Evolutionary conservation across 2,888 invertebrate species (phyloP), one percentile per base, ranked within the genome.

Genomic region (Cybosia mesomella): DNA sequence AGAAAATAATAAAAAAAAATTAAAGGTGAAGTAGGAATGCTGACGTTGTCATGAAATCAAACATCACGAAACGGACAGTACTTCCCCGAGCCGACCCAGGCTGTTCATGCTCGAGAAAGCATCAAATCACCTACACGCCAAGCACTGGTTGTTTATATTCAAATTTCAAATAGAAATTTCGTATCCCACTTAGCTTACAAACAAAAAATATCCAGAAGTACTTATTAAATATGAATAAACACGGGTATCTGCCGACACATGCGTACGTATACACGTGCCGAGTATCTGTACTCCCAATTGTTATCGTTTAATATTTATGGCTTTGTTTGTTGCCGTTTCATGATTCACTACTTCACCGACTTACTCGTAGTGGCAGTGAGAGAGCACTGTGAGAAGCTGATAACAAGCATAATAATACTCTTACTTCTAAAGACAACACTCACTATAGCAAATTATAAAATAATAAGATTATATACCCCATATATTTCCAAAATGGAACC

Each of bases 281-380:
- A 28, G 5, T 28, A 11, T 10, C 36, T 2, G 39, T 5, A 15
- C 39, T 32, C 9, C 18, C 34, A 2, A 22, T 59, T 13, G 36
- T 59, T 24, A 39, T 59, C 13, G 59, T 21, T n/a, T 18, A 22
- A 36, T 60, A 60, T 60, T 60, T 60, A 39, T 24, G 39, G 39
- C 9, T 24, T 21, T 28, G 43, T 60, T 60, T 49, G 43, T 32
- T 49, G 49, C n/a, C 24, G 11, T 1, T 28, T 0, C 49, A 11
- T 49, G 28, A 61, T 49, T 49, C 49, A 61, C 43, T 49, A 28
- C 28, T 49, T 24, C 43, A 21, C 59, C 36, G 21, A 43, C 58
- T 58, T 60, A 4, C 22, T n/a, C n/a, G n/a, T n/a, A n/a, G 36
- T 39, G 18, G 15, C 28, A 57, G 18, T 15, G 57, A 57, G 57